A percentile compares a stretch with the other conserved stretches of the same genome.
These are phyloP conservation scores for Campylomormyrus tamandua DNA, from an alignment of 2,113 vertebrate species.

Conservation along the genomic window DNA sequence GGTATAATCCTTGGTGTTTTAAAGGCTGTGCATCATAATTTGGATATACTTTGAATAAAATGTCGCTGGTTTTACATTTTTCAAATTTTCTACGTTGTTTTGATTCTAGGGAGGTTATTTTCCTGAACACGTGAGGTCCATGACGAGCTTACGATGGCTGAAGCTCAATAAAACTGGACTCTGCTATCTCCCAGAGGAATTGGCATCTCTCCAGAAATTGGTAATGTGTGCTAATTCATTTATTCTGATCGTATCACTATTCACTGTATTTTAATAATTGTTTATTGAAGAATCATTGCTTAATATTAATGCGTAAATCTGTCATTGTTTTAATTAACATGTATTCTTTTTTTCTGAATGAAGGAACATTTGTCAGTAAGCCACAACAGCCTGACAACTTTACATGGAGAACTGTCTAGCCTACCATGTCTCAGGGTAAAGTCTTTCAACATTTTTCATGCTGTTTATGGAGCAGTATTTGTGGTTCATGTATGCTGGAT, in stretches of 20 bases:
- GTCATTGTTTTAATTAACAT: not conserved
- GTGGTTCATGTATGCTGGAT: not conserved
- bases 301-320: not conserved
- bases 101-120: constrained; percentile 82
- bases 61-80: not conserved
- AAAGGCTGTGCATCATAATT: not conserved
- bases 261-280: not conserved
- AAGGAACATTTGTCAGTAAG: constrained; percentile 96
- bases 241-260: not conserved
- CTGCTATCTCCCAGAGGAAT: constrained; percentile 94
- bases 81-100: not conserved
- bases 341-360: constrained; percentile 14
- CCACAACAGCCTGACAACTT: constrained; percentile 90
- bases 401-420: constrained; percentile 88
- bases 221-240: constrained; percentile 50
- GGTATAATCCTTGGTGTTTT: not conserved
- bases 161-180: constrained; percentile 91
- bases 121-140: constrained; percentile 88
- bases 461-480: not conserved
- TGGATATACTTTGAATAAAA: not conserved
- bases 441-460: not conserved
- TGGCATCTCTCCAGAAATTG: constrained; percentile 91
- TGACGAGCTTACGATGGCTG: constrained; percentile 95
- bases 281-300: not conserved
- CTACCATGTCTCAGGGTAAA: constrained; percentile 91